A percentile compares a stretch with the other conserved stretches of the same genome.
Evolutionary conservation across 2,797 vertebrate genomes (phyloP).

Genomic region (Acanthopagrus latus): DNA sequence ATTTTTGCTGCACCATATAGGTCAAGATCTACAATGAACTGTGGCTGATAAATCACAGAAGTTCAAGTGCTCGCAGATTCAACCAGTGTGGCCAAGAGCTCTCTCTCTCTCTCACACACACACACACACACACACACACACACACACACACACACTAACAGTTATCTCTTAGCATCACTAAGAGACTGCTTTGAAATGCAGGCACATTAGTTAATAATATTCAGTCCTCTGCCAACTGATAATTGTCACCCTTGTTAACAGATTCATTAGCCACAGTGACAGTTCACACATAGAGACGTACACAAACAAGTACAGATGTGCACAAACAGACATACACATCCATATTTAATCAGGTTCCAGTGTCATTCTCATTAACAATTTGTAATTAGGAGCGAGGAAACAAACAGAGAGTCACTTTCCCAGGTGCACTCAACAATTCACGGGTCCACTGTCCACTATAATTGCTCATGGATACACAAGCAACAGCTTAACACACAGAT

Average conservation of each 20-base stretch:
- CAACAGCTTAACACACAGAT: background rate
- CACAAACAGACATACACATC: conserved; percentile 26
- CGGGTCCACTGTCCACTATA: conserved; percentile 13
- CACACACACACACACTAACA: conserved; percentile 1
- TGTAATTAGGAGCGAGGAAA: conserved; percentile 37
- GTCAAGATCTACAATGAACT: conserved; percentile 1
- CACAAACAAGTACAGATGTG: conserved; percentile 13
- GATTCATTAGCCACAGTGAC: conserved; percentile 36
- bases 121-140: background rate
- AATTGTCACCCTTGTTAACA: conserved; percentile 47
- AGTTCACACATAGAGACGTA: conserved; percentile 13
- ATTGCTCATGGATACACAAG: conserved; percentile 13
- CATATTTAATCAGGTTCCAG: conserved; percentile 41
- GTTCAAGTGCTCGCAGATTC: background rate
- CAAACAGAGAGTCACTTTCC: conserved; percentile 26
- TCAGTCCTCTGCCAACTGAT: conserved; percentile 26
- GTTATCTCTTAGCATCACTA: conserved; percentile 11
- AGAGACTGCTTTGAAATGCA: conserved; percentile 32
- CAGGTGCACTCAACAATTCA: conserved; percentile 27
- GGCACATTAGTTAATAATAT: conserved; percentile 26
- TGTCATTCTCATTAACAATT: conserved; percentile 48
- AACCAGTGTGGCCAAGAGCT: background rate
- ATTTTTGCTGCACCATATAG: background rate
- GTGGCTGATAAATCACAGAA: background rate
- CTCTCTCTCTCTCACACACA: background rate